phyloP scores from a whole-genome alignment of 2,888 invertebrate species.

The Parasteatoda lunata region DNA sequence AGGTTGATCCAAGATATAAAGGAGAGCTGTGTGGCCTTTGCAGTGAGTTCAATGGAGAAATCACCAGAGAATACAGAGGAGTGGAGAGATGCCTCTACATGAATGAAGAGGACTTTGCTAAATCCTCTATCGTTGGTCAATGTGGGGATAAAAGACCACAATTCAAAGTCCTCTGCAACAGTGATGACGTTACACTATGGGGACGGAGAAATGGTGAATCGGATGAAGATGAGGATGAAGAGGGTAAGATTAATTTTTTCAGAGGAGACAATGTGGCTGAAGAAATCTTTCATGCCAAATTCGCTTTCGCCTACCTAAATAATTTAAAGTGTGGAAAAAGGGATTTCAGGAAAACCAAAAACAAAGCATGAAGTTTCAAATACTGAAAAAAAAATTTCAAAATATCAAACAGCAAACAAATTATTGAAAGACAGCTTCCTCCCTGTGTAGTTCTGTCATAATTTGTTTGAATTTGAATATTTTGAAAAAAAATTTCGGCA shows the following conservation, averaged over 20 bases:
- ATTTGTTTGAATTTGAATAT: too few relatives aligned
- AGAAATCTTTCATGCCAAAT: too few relatives aligned
- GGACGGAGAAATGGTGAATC: not conserved
- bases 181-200: not conserved
- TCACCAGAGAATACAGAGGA: conserved; percentile 59
- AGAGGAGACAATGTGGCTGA: too few relatives aligned
- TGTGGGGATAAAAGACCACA: not conserved
- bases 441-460: too few relatives aligned
- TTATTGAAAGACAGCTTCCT: too few relatives aligned
- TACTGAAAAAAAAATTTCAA: too few relatives aligned
- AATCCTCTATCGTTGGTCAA: conserved; percentile 8
- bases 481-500: too few relatives aligned
- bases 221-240: not conserved
- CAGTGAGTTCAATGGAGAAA: conserved; percentile 69
- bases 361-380: too few relatives aligned
- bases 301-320: too few relatives aligned
- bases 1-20: conserved; percentile 60
- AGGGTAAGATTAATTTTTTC: conserved; percentile 9
- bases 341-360: too few relatives aligned
- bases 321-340: too few relatives aligned
- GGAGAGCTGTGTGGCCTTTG: conserved; percentile 69
- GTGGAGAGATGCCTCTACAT: conserved; percentile 59
- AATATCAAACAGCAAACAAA: too few relatives aligned
- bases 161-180: conserved; percentile 1
- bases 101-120: conserved; percentile 52